Conservation (phyloP, 2,113 vertebrate species). For the Poecilia latipinna region DNA sequence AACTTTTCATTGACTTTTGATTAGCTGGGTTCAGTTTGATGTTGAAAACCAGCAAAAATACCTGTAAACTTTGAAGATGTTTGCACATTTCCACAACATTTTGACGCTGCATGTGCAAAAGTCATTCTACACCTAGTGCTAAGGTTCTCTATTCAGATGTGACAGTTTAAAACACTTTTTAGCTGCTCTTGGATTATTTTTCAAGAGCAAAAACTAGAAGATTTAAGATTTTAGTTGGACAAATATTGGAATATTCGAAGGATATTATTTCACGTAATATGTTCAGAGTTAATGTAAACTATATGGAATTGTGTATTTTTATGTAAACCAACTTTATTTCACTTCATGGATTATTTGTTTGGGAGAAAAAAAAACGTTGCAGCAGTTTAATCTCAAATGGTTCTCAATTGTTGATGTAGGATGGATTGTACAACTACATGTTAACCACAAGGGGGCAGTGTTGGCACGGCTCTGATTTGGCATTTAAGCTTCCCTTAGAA, state of each 20-base stretch:
- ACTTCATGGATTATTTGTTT: neutral
- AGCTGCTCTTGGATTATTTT: too few relatives aligned
- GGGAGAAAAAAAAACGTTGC: neutral
- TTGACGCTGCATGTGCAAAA: too few relatives aligned
- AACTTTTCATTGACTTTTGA: neutral
- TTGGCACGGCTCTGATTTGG: constrained; percentile 28
- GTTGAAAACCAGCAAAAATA: neutral
- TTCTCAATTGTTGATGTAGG: neutral
- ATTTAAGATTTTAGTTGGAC: too few relatives aligned
- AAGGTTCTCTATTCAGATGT: too few relatives aligned
- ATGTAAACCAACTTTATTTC: neutral
- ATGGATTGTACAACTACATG: constrained; percentile 17
- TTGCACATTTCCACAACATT: too few relatives aligned
- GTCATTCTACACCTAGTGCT: too few relatives aligned
- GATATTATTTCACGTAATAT: neutral
- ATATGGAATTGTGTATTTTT: too few relatives aligned
- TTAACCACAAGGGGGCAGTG: constrained; percentile 65
- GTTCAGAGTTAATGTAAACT: neutral
- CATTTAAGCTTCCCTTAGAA: neutral
- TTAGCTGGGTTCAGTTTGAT: neutral
- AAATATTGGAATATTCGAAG: neutral
- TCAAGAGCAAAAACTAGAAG: too few relatives aligned
- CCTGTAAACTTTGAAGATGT: neutral
- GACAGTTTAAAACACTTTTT: too few relatives aligned
- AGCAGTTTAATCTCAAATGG: too few relatives aligned